These are phyloP conservation scores for Rhinolophus sinicus DNA, from an alignment of 2,113 vertebrate genomes.

Conservation along the genomic window DNA sequence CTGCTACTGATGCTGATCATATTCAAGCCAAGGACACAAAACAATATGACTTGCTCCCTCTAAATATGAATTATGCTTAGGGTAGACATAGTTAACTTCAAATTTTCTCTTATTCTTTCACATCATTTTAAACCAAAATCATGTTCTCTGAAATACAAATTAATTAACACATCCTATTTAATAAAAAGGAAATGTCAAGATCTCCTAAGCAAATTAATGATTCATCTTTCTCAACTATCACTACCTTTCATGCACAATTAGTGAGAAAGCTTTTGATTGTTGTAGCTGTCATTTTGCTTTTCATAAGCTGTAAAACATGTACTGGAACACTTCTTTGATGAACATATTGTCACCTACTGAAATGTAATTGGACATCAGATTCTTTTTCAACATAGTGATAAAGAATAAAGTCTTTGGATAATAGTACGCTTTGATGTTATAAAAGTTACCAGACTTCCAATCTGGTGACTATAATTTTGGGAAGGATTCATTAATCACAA, in stretches of 20 bases:
- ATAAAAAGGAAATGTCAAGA: conserved; percentile 65
- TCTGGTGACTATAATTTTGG: conserved; percentile 34
- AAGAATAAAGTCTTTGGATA: conserved; percentile 58
- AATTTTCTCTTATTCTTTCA: conserved; percentile 42
- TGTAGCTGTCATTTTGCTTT: conserved; percentile 60
- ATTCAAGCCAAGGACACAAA: not conserved
- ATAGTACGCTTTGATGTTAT: conserved; percentile 66
- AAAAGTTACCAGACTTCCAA: conserved; percentile 54
- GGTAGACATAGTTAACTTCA: not conserved
- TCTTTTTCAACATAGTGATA: conserved; percentile 41
- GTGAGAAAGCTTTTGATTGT: conserved; percentile 61
- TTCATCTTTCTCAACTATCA: conserved; percentile 44
- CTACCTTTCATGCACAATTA: conserved; percentile 55
- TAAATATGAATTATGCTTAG: not conserved
- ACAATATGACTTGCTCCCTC: not conserved
- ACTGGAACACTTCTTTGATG: conserved; percentile 66
- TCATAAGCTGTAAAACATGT: conserved; percentile 41
- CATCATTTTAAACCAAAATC: conserved; percentile 33
- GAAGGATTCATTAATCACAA: conserved; percentile 54
- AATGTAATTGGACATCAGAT: conserved; percentile 38
- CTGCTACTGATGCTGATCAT: not conserved
- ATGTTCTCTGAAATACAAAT: conserved; percentile 59
- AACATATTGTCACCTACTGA: conserved; percentile 57
- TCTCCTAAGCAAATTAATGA: conserved; percentile 67
- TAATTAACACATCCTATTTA: conserved; percentile 69